These are phyloP conservation scores for Lasiurus borealis DNA, from an alignment of 2,113 vertebrate genomes.

Conservation along the genomic window DNA sequence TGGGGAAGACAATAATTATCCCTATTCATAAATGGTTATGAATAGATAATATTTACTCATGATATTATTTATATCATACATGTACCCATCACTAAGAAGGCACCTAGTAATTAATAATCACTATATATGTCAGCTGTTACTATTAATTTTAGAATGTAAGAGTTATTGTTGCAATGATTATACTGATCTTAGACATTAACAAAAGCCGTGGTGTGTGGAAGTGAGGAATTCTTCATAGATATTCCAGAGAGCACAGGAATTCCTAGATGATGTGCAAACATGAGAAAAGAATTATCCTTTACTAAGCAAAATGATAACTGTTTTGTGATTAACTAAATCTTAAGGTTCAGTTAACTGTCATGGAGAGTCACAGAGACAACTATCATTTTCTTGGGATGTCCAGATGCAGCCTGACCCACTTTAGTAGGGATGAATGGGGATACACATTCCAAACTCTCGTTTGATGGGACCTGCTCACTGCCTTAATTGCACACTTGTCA, in stretches of 20 bases:
- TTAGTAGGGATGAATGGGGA: not conserved
- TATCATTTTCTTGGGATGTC: not conserved
- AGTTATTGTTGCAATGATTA: not conserved
- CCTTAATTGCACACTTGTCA: not conserved
- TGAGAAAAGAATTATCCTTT: not conserved
- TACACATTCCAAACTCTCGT: not conserved
- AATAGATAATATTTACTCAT: not conserved
- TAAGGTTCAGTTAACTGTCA: not conserved
- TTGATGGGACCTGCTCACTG: not conserved
- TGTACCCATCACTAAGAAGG: not conserved
- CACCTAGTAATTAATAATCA: not conserved
- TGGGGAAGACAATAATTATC: not conserved
- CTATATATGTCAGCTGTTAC: not conserved
- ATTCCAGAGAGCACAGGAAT: not conserved
- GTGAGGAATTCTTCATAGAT: slow-evolving; percentile 37
- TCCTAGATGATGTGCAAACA: not conserved
- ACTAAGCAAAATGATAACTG: not conserved
- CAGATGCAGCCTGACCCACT: not conserved
- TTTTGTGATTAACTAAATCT: not conserved
- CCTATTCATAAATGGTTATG: not conserved
- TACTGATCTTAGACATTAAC: not conserved
- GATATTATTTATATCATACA: not conserved
- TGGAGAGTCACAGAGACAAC: not conserved
- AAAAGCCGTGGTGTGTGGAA: not conserved
- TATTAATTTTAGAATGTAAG: slow-evolving; percentile 23